phyloP scores from a whole-genome alignment of 2,113 vertebrate species.

The Eublepharis macularius region DNA sequence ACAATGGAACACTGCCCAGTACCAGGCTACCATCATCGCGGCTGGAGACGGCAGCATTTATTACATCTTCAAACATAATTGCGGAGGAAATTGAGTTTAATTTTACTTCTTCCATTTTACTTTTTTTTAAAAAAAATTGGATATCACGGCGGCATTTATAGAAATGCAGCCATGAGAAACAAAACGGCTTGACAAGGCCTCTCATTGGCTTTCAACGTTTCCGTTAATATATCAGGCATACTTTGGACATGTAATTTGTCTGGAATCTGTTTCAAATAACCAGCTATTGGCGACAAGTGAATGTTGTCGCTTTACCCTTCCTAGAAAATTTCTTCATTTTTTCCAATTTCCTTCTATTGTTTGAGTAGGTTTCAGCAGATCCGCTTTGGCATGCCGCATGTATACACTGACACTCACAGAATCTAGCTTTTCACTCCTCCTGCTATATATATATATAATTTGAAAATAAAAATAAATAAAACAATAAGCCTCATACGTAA shows the following conservation, averaged over 20 bases:
- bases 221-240: conserved; percentile 33
- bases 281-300: not conserved
- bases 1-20: conserved; percentile 70
- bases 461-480: too few species aligned
- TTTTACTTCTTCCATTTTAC: conserved; percentile 48
- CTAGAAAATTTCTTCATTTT: not conserved
- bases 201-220: conserved; percentile 12
- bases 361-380: not conserved
- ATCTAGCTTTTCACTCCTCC: not conserved
- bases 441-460: too few species aligned
- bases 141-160: conserved; percentile 35
- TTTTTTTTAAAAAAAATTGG: conserved; percentile 39
- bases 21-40: conserved; percentile 53
- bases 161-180: not conserved
- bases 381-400: not conserved
- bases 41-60: conserved; percentile 49
- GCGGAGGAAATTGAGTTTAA: conserved; percentile 57
- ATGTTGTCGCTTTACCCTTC: conserved; percentile 22
- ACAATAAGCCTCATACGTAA: too few species aligned
- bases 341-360: not conserved
- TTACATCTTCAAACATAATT: conserved; percentile 66
- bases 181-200: conserved; percentile 47
- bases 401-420: not conserved
- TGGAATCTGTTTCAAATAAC: conserved; percentile 4
- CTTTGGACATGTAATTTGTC: conserved; percentile 35